Evolutionary conservation across 2,888 invertebrate genomes (phyloP).

Genomic region (Ormyrus labotus): DNA sequence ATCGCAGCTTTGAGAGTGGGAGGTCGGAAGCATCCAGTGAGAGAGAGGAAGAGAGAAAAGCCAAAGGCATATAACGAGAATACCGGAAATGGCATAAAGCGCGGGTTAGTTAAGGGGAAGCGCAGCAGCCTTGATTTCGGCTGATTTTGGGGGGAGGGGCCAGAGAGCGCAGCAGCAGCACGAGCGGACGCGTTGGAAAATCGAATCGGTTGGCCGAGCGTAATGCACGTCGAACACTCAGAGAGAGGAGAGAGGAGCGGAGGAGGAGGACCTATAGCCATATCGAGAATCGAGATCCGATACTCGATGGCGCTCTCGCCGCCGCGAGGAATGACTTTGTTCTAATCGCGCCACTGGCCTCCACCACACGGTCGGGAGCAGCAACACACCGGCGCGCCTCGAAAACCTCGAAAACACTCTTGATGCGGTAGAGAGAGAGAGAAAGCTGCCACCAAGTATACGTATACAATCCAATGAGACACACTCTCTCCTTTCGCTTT

Average conservation of each 20-base stretch:
- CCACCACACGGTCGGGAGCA: neutral
- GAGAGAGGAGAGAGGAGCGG: neutral
- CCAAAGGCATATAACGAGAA: too few species aligned
- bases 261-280: slow-evolving; percentile 3
- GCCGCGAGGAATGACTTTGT: slow-evolving; percentile 48
- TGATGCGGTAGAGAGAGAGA: slow-evolving; percentile 9
- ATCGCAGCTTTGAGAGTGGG: neutral
- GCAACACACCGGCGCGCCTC: slow-evolving; percentile 3
- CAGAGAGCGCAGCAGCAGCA: neutral
- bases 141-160: slow-evolving; percentile 30
- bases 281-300: slow-evolving; percentile 51
- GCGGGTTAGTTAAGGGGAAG: slow-evolving; percentile 28
- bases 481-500: neutral
- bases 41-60: neutral
- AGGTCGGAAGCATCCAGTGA: neutral
- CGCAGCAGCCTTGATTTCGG: slow-evolving; percentile 28
- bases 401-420: slow-evolving; percentile 44
- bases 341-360: slow-evolving; percentile 34
- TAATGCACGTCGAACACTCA: slow-evolving; percentile 4
- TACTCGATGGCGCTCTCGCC: slow-evolving; percentile 30
- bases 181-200: slow-evolving; percentile 33
- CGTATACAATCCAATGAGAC: slow-evolving; percentile 44
- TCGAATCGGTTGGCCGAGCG: slow-evolving; percentile 39
- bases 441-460: neutral
- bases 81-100: too few species aligned